These are phyloP conservation scores for Gasteruption jaculator DNA, from an alignment of 2,888 invertebrate species.

Conservation along the genomic window DNA sequence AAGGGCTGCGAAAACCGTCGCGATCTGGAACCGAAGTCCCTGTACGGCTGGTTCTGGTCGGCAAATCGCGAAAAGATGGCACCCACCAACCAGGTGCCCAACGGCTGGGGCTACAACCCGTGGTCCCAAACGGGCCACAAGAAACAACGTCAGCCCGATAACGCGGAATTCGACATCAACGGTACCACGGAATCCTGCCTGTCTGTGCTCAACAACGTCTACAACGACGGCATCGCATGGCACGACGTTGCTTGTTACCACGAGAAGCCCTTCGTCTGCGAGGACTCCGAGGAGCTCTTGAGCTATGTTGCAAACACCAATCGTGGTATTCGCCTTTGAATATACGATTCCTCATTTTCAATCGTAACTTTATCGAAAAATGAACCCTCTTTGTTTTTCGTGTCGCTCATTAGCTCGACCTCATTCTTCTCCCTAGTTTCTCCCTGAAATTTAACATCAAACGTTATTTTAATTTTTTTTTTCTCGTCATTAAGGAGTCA, in stretches of 20 bases:
- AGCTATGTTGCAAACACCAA: conserved; percentile 82
- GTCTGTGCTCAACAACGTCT: conserved; percentile 85
- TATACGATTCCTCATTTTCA: too few species aligned
- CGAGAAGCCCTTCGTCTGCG: conserved; percentile 87
- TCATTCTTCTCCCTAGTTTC: too few species aligned
- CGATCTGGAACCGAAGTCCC: conserved; percentile 79
- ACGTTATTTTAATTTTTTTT: too few species aligned
- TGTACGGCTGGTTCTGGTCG: conserved; percentile 92
- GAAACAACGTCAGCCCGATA: conserved; percentile 83
- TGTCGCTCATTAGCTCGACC: too few species aligned
- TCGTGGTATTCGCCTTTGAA: conserved; percentile 76
- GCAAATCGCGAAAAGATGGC: conserved; percentile 82
- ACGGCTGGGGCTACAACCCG: conserved; percentile 78
- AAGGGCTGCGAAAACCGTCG: conserved; percentile 84
- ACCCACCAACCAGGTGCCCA: conserved; percentile 70
- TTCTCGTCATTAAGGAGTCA: too few species aligned
- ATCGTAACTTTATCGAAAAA: too few species aligned
- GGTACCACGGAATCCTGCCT: conserved; percentile 83
- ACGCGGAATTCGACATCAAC: conserved; percentile 88
- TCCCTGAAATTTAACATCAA: too few species aligned
- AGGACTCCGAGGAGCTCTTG: conserved; percentile 83
- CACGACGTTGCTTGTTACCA: conserved; percentile 92
- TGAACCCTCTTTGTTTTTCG: too few species aligned
- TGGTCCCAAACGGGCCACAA: conserved; percentile 91
- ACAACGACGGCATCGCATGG: conserved; percentile 91